Percentiles rank a stretch among this genome's conserved stretches.
Conservation (phyloP, 2,797 vertebrate genomes). For the Pangasius larnaudii region DNA sequence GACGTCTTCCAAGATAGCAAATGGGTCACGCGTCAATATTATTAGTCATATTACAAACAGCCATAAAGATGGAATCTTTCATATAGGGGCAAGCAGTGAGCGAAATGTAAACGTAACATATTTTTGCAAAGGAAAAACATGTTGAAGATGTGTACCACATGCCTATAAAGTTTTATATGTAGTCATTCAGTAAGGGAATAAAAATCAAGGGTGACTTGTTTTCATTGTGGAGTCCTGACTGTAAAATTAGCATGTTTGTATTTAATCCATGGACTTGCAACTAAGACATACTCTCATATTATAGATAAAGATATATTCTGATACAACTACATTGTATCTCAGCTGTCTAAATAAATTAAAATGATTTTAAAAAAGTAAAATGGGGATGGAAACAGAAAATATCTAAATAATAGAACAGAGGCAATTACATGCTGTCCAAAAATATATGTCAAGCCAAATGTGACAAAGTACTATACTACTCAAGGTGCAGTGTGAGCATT, state of each 20-base stretch:
- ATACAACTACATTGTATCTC: slow-evolving; percentile 57
- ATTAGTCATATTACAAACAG: slow-evolving; percentile 28
- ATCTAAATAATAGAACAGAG: slow-evolving; percentile 48
- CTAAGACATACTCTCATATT: slow-evolving; percentile 29
- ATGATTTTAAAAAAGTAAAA: slow-evolving; percentile 46
- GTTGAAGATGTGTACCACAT: not conserved
- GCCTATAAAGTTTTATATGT: not conserved
- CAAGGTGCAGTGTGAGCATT: slow-evolving; percentile 74
- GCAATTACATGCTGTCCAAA: slow-evolving; percentile 58
- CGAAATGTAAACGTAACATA: slow-evolving; percentile 28
- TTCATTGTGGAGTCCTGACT: not conserved
- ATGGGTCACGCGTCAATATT: slow-evolving; percentile 42
- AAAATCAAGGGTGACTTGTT: not conserved
- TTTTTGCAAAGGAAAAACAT: slow-evolving; percentile 15
- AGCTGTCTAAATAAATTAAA: slow-evolving; percentile 64
- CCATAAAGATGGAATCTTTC: slow-evolving; percentile 23
- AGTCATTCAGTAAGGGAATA: slow-evolving; percentile 10
- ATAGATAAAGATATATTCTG: slow-evolving; percentile 14
- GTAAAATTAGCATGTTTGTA: slow-evolving; percentile 12
- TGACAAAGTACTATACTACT: slow-evolving; percentile 71
- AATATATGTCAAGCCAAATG: slow-evolving; percentile 70
- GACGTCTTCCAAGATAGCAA: slow-evolving; percentile 42
- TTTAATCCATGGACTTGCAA: slow-evolving; percentile 16
- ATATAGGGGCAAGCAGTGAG: slow-evolving; percentile 34
- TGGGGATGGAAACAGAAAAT: slow-evolving; percentile 59